Evolutionary conservation across 2,797 vertebrate genomes (phyloP).

Genomic region (Acipenser ruthenus): DNA sequence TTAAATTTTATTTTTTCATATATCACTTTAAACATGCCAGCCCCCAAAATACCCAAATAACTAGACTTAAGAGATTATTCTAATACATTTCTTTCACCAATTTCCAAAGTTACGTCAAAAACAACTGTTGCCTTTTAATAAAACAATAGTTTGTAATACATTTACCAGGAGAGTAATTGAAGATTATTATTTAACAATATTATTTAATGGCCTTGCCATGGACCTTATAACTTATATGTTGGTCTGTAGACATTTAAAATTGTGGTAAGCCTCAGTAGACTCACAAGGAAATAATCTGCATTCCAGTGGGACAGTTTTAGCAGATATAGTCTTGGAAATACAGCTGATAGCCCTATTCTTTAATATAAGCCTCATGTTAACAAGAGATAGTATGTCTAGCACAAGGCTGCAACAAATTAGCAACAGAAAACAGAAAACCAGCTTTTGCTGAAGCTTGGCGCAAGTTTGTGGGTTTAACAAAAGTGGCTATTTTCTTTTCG

Average conservation of each 20-base stretch:
- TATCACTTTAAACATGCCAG: too few relatives aligned
- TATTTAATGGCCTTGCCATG: constrained; percentile 44
- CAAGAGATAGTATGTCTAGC: constrained; percentile 30
- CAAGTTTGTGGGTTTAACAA: neutral
- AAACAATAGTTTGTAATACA: constrained; percentile 36
- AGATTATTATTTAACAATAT: constrained; percentile 19
- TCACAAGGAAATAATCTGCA: constrained; percentile 45
- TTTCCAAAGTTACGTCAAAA: constrained; percentile 21
- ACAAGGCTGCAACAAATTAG: constrained; percentile 39
- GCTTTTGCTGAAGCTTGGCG: constrained; percentile 3
- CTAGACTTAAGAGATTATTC: too few relatives aligned
- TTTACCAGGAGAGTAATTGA: constrained; percentile 34
- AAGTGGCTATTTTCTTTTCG: neutral
- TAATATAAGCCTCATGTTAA: constrained; percentile 30
- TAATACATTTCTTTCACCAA: too few relatives aligned
- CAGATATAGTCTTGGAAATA: constrained; percentile 34
- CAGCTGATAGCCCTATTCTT: constrained; percentile 28
- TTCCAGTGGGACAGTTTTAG: constrained; percentile 38
- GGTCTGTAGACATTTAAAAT: constrained; percentile 34
- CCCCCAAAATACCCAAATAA: too few relatives aligned
- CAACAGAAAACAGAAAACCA: constrained; percentile 31
- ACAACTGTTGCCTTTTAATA: constrained; percentile 31
- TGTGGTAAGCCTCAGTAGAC: constrained; percentile 39
- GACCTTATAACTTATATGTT: constrained; percentile 33
- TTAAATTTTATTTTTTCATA: too few relatives aligned